Percentiles rank a stretch among this genome's conserved stretches.
Conservation (phyloP, 1,140 invertebrate genomes). For the Mamestra configurata region DNA sequence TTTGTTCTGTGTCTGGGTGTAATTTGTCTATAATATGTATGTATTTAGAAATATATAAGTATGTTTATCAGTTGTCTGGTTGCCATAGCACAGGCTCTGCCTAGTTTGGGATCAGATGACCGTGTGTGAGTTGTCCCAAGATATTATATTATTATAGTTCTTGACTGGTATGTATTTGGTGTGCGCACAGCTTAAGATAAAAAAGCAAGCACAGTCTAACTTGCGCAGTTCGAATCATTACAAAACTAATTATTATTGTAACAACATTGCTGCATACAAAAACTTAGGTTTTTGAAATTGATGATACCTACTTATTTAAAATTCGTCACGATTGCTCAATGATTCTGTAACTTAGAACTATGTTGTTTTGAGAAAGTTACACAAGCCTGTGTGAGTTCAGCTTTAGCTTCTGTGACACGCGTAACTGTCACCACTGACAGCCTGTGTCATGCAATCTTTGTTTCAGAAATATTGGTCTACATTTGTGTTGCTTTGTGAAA, state of each 20-base stretch:
- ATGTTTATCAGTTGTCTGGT: too few species aligned
- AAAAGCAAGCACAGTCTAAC: constrained; percentile 36
- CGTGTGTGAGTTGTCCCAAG: too few species aligned
- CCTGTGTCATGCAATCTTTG: background rate
- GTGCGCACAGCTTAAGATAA: constrained; percentile 14
- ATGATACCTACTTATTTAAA: constrained; percentile 12
- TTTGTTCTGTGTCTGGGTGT: too few species aligned
- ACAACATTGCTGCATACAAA: constrained; percentile 29
- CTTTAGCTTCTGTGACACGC: background rate
- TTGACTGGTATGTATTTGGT: background rate
- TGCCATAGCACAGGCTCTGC: too few species aligned
- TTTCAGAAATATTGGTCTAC: too few species aligned
- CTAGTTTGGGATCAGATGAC: too few species aligned
- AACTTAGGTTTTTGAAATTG: constrained; percentile 16
- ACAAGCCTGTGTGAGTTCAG: constrained; percentile 2
- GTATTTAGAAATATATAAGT: too few species aligned
- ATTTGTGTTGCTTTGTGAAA: background rate
- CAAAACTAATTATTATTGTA: constrained; percentile 28
- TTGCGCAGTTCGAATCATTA: background rate
- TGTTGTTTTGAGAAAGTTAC: constrained; percentile 19
- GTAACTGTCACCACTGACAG: background rate
- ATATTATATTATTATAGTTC: too few species aligned
- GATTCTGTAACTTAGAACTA: constrained; percentile 1
- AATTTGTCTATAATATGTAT: too few species aligned
- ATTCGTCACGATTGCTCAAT: constrained; percentile 35